These are phyloP conservation scores for Diplodus puntazzo DNA, from an alignment of 2,797 vertebrate genomes.

Conservation along the genomic window DNA sequence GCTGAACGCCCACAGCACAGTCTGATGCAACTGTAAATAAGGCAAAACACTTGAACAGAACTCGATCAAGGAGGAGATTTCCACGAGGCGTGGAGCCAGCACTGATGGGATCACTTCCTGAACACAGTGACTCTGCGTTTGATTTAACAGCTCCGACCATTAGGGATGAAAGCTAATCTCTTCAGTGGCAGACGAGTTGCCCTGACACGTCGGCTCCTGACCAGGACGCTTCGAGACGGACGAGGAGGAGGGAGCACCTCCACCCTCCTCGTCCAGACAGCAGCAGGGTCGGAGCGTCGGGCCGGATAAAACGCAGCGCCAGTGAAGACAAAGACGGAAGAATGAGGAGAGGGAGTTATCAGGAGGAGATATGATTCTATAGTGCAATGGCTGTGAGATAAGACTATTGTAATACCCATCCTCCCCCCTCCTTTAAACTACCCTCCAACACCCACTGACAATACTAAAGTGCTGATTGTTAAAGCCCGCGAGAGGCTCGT, in stretches of 20 bases:
- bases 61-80: constrained; percentile 51
- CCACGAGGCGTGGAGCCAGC: constrained; percentile 49
- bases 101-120: constrained; percentile 39
- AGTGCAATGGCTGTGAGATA: constrained; percentile 76
- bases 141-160: constrained; percentile 42
- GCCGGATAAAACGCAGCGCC: constrained; percentile 52
- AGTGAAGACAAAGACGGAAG: constrained; percentile 55
- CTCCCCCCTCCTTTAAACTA: constrained; percentile 53
- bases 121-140: constrained; percentile 51
- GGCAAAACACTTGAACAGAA: constrained; percentile 70
- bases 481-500: constrained; percentile 65
- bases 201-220: constrained; percentile 36
- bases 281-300: constrained; percentile 24
- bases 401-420: constrained; percentile 54
- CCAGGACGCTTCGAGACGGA: constrained; percentile 24
- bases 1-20: constrained; percentile 54
- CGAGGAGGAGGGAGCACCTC: constrained; percentile 5
- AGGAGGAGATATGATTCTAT: constrained; percentile 62
- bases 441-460: constrained; percentile 60
- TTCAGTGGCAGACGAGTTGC: constrained; percentile 43
- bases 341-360: constrained; percentile 51
- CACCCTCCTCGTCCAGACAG: not conserved
- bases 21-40: constrained; percentile 76
- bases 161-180: constrained; percentile 38
- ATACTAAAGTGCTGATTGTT: constrained; percentile 87